Base-by-base conservation (phyloP, 2,797 vertebrate species). In the Apodemus agrarius region DNA sequence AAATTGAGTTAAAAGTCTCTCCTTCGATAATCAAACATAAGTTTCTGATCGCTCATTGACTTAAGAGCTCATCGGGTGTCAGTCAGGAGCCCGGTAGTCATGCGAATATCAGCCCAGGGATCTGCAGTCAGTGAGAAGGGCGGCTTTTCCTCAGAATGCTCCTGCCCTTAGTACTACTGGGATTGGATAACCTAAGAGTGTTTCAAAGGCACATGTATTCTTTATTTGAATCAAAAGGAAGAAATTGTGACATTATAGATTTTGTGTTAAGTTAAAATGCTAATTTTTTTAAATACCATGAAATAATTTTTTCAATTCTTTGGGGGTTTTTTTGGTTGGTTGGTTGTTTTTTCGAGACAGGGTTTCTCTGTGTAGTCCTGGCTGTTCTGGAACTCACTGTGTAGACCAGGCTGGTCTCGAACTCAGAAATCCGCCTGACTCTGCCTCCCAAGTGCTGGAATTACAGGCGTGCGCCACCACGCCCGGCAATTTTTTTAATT, bases 191-290 rank as follows among this genome's bases (percentile, higher is more conserved):
- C 81, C 46, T 14, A 52, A 84, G 65, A 96, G 82, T 90, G 40
- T 83, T 93, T 92, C 11, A 90, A 59, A 92, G 8, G 6, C 74
- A n/a, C 13, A 7, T 31, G 22, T 88, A 19, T 84, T 86, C 86
- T 87, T 29, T 85, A 6, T 87, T 96, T 90, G 91, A 75, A 97
- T 63, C n/a, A 76, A 88, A 96, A 97, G 31, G n/a, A 95, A 93
- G 37, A 95, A 94, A 91, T 59, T 57, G 0, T 80, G 72, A 3
- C 11, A 69, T 52, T 69, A 3, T 52, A 57, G 43, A 14, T 69
- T 94, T 87, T 88, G 21, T 82, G 37, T 90, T 52, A 90, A 89
- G 34, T 90, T 79, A 93, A 92, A 95, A 92, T 65, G 37, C 67
- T 76, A 46, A 93, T 26, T 46, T 84, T 84, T 93, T 93, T 40